These are phyloP conservation scores for Clarias macrocephalus DNA, from an alignment of 2,113 vertebrate species.

Conservation along the genomic window DNA sequence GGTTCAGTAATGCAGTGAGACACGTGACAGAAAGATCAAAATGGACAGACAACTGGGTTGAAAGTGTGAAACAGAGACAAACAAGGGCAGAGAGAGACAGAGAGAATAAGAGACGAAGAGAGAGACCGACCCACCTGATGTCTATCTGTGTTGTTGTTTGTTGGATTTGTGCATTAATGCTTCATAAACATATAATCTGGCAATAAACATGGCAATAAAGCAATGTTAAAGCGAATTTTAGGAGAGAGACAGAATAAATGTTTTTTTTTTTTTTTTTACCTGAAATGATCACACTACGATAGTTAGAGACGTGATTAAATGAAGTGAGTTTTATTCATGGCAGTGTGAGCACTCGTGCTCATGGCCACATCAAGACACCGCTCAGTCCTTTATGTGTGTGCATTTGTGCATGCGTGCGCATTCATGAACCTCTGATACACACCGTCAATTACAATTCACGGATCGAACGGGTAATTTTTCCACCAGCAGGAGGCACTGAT, in stretches of 20 bases:
- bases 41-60: too few relatives aligned
- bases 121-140: neutral
- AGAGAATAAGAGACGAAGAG: neutral
- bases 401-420: neutral
- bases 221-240: too few relatives aligned
- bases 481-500: neutral
- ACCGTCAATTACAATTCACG: neutral
- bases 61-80: constrained; percentile 2
- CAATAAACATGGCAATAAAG: too few relatives aligned
- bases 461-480: neutral
- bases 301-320: neutral
- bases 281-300: neutral
- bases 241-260: neutral
- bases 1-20: too few relatives aligned
- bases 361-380: neutral
- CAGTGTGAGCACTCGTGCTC: neutral
- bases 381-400: neutral
- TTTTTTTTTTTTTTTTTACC: neutral
- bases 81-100: neutral
- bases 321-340: neutral
- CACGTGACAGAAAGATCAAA: neutral
- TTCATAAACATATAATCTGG: too few relatives aligned
- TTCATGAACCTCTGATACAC: neutral
- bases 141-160: too few relatives aligned
- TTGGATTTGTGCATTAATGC: too few relatives aligned